Base-by-base conservation (phyloP, 2,797 vertebrate species). In the Labeo calbasu region DNA sequence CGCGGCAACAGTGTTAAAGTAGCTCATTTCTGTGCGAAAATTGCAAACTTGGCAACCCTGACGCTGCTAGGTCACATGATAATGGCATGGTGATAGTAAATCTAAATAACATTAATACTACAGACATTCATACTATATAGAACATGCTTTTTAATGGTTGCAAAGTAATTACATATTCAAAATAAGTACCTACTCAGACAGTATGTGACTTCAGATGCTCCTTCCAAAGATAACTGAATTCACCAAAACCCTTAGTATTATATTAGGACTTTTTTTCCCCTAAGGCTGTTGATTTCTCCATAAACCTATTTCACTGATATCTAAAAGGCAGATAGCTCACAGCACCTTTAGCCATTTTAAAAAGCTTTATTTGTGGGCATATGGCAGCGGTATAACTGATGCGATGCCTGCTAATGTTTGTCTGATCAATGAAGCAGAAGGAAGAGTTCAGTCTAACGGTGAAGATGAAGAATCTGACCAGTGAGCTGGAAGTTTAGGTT, bases 381-480 rank as follows among this genome's bases (percentile, higher is more conserved):
- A 53, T 43, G 13, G 23, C 23, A 36, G 71, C 32, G 48, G 36
- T 48, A 68, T 68, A 85, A 85, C 43, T 75, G 70, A 73, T 75
- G 71, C 13, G 50, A n/a, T 75, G 25, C 17, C 71, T 55, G 0
- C 71, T 55, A 75, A 55, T 55, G 71, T 75, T 75, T 55, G 71
- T 55, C 71, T 55, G 28, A 75, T 75, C 50, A 75, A 55, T 75
- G 71, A 75, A 36, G 71, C 71, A 75, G 50, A 55, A 55, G 11
- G 11, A 75, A 21, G 50, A 75, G 50, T 53, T 55, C 50, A 55
- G 71, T 75, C 50, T 17, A 55, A n/a, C 2, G 11, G 50, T 55
- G 2, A 55, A 21, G 50, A 55, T 75, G 71, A 55, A 55, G 17
- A 10, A 55, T 55, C 51, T 36, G 17, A 77, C 36, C 53, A 40